Base-by-base conservation (phyloP, 2,888 invertebrate genomes). In the Cosmia trapezina region DNA sequence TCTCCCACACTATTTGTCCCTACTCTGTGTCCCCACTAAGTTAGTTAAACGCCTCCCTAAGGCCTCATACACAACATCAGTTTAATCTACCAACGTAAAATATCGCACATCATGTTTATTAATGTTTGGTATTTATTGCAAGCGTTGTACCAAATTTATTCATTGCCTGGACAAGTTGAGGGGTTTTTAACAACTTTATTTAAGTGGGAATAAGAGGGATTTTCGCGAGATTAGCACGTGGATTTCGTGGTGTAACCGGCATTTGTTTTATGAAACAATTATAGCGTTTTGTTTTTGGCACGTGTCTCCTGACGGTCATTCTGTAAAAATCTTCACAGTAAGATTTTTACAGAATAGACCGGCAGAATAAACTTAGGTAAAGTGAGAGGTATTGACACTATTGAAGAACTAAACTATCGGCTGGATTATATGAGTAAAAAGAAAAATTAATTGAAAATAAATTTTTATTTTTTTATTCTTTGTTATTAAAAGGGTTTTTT, bases 81-180 rank as follows among this genome's bases (percentile, higher is more conserved):
- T 93, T 94, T 94, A 94, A 95, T 95, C 92, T 92, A 83, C 90
- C 87, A 86, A 89, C 86, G 91, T 92, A 91, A 94, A 94, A 94
- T 94, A 94, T 92, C 88, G 90, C 93, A 86, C 89, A 91, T 91
- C 91, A 93, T 94, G 93, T 94, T 88, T 93, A 94, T 94, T 94
- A 93, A 94, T 94, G 93, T 88, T 88, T 86, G 86, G 88, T 89
- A 91, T 92, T 92, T 93, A 93, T 92, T 92, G 90, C 90, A 89
- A 83, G 83, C 87, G 87, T 89, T 90, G 87, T 89, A 84, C 85
- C 86, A 91, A 93, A 93, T 93, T 94, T 94, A 94, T 94, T 93
- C 93, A 92, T 91, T 89, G 90, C 87, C 84, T 76, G 78, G 76
- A 83, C 81, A 78, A 73, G 84, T 81, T 79, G 76, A 80, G 77